These are phyloP conservation scores for Caenorhabditis inopinata DNA, from an alignment of 1,140 invertebrate genomes.

Conservation along the genomic window DNA sequence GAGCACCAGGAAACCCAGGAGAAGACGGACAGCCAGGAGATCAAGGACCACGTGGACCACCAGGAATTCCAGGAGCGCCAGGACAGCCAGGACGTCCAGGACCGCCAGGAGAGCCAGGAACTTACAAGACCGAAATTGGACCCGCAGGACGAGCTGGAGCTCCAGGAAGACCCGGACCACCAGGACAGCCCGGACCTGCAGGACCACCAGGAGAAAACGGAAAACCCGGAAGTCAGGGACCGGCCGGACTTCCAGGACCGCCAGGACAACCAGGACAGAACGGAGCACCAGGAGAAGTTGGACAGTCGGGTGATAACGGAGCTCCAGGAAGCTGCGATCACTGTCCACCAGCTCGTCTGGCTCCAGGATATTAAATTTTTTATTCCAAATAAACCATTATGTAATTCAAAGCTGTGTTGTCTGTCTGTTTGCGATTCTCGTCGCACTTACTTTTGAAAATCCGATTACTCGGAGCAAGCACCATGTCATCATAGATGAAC, in stretches of 20 bases:
- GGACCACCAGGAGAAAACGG: constrained; percentile 46
- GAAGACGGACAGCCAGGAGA: constrained; percentile 53
- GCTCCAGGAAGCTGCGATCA: constrained; percentile 51
- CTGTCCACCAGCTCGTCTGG: constrained; percentile 50
- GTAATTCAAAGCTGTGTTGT: background rate
- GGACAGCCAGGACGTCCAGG: constrained; percentile 51
- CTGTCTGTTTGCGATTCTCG: background rate
- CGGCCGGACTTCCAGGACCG: constrained; percentile 42
- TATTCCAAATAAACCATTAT: constrained; percentile 20
- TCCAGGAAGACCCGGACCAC: constrained; percentile 52
- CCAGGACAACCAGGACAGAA: constrained; percentile 52
- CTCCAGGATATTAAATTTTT: constrained; percentile 51
- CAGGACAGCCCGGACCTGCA: constrained; percentile 47
- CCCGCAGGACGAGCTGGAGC: constrained; percentile 50
- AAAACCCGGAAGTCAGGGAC: constrained; percentile 44
- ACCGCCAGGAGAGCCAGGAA: constrained; percentile 54
- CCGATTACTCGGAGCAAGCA: constrained; percentile 54
- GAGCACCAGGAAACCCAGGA: constrained; percentile 42
- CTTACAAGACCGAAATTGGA: constrained; percentile 45
- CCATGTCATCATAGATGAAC: constrained; percentile 3
- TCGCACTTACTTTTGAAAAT: constrained; percentile 50
- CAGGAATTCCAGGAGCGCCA: constrained; percentile 44
- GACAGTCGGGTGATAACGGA: constrained; percentile 47
- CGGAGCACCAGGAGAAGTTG: constrained; percentile 46
- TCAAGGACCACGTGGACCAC: constrained; percentile 51